phyloP scores from a whole-genome alignment of 2,113 vertebrate genomes.

The Calonectris borealis region DNA sequence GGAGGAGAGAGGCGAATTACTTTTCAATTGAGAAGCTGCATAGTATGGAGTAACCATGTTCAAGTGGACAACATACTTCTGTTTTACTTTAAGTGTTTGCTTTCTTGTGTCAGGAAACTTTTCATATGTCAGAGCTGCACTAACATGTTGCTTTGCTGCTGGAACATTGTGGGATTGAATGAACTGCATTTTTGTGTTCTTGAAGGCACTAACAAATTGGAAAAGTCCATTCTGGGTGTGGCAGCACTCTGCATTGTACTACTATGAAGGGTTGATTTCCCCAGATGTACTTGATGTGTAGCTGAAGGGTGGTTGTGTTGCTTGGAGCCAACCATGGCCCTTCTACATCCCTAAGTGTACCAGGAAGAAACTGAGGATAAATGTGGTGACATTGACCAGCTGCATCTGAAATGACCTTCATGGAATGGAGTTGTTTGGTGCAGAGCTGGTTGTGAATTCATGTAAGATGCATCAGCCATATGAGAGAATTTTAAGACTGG shows the following conservation, averaged over 20 bases:
- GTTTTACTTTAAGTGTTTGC: not conserved
- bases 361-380: not conserved
- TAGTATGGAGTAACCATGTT: not conserved
- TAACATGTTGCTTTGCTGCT: not conserved
- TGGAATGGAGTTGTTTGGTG: not conserved
- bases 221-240: not conserved
- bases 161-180: not conserved
- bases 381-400: not conserved
- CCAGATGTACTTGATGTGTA: accelerated
- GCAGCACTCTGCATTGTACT: not conserved
- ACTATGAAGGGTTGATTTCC: not conserved
- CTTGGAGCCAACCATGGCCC: not conserved
- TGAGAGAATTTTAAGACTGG: not conserved
- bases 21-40: not conserved
- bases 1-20: not conserved
- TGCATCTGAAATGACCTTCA: not conserved
- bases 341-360: not conserved
- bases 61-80: not conserved
- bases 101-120: not conserved
- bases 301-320: not conserved
- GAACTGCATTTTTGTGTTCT: not conserved
- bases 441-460: not conserved
- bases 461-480: not conserved
- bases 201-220: not conserved
- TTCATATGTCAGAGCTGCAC: not conserved